Conservation (phyloP, 2,113 vertebrate species). For the Pelecanus crispus region DNA sequence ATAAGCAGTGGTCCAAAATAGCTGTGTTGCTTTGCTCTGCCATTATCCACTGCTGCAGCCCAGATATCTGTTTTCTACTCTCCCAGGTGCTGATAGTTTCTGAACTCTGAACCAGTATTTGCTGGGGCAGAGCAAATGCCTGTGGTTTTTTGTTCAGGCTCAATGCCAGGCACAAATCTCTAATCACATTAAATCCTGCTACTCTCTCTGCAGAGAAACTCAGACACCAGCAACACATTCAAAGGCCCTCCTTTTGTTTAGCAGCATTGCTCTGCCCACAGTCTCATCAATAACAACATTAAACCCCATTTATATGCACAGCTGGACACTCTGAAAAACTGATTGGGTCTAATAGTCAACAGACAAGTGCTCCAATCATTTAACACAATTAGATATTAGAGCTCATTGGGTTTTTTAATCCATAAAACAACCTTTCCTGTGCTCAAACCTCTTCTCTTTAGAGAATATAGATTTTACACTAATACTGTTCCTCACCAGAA, state of each 20-base stretch:
- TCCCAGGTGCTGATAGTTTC: neutral
- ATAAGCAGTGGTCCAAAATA: neutral
- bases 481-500: neutral
- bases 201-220: neutral
- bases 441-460: neutral
- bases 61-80: neutral
- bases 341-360: neutral
- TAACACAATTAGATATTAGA: neutral
- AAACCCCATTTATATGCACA: slow-evolving; percentile 14
- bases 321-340: neutral
- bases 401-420: neutral
- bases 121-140: neutral
- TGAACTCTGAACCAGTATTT: neutral
- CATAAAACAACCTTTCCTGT: neutral
- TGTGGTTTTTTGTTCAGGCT: neutral
- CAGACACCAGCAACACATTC: neutral
- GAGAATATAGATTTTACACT: neutral
- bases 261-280: neutral
- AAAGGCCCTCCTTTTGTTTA: neutral
- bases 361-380: neutral
- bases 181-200: slow-evolving; percentile 9
- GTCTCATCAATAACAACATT: neutral
- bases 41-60: neutral
- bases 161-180: neutral
- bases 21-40: neutral